Conservation (phyloP, 2,888 invertebrate species). For the Agrotis ipsilon region DNA sequence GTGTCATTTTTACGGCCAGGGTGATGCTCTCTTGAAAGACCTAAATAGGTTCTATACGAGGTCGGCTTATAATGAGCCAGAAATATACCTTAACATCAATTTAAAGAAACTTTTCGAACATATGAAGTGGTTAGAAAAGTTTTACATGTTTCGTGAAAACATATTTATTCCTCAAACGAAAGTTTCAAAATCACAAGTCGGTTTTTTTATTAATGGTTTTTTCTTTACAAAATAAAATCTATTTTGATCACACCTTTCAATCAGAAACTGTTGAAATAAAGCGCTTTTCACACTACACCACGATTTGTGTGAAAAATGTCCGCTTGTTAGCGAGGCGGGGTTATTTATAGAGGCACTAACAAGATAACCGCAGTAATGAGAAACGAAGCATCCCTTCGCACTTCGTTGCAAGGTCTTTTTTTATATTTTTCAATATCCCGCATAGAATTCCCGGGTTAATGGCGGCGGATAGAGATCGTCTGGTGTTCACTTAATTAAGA, state of each 20-base stretch:
- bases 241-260: conserved; percentile 33
- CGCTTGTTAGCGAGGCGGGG: conserved; percentile 69
- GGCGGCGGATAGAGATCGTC: conserved; percentile 32
- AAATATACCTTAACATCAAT: too few species aligned
- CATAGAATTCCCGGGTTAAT: conserved; percentile 60
- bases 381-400: conserved; percentile 61
- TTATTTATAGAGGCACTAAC: conserved; percentile 75
- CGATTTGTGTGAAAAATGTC: conserved; percentile 68
- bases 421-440: conserved; percentile 63
- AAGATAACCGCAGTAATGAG: conserved; percentile 73
- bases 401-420: conserved; percentile 51
- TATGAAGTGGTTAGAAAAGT: neutral
- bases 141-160: too few species aligned
- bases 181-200: neutral
- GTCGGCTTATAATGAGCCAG: neutral
- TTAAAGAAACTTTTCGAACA: neutral
- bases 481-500: conserved; percentile 56
- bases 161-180: neutral
- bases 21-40: neutral
- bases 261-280: conserved; percentile 53
- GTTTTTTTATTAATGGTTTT: neutral
- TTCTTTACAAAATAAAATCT: conserved; percentile 1
- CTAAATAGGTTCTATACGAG: neutral
- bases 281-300: conserved; percentile 56
- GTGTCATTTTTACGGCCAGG: neutral